Percentiles rank a stretch among this genome's conserved stretches.
Evolutionary conservation across 2,888 invertebrate genomes (phyloP).

Genomic region (Lasius platythorax): DNA sequence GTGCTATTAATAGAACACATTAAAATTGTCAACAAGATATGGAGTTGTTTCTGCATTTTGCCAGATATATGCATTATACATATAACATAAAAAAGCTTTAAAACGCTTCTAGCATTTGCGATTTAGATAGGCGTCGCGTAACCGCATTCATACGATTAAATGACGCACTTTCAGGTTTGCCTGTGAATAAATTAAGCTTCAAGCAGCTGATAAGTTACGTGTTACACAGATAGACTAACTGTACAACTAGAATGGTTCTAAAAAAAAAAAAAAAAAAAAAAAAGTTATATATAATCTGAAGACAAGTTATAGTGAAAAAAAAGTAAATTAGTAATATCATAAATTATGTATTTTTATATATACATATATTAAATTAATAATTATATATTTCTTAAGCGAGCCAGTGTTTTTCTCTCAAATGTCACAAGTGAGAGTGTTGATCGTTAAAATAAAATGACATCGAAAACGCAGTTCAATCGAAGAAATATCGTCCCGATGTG

Average conservation of each 20-base stretch:
- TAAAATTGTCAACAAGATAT: neutral
- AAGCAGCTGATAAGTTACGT: neutral
- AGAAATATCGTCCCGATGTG: neutral
- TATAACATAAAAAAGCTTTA: neutral
- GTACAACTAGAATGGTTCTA: neutral
- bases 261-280: neutral
- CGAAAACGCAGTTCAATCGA: neutral
- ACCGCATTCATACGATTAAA: neutral
- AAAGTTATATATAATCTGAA: neutral
- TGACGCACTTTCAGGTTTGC: conserved; percentile 29
- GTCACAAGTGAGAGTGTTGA: neutral
- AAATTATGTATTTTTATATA: neutral
- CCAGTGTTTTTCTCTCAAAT: neutral
- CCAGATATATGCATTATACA: neutral
- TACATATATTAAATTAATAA: neutral
- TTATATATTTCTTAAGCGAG: neutral
- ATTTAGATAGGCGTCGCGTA: neutral
- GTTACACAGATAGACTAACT: neutral
- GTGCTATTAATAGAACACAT: neutral
- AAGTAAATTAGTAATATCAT: neutral
- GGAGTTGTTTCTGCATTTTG: neutral
- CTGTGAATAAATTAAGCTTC: conserved; percentile 23
- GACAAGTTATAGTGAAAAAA: neutral
- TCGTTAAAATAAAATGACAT: neutral
- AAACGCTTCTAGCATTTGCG: neutral